A percentile compares a stretch with the other conserved stretches of the same genome.
Evolutionary conservation across 1,140 invertebrate species (phyloP).

Genomic region (Drosophila kepulauana): DNA sequence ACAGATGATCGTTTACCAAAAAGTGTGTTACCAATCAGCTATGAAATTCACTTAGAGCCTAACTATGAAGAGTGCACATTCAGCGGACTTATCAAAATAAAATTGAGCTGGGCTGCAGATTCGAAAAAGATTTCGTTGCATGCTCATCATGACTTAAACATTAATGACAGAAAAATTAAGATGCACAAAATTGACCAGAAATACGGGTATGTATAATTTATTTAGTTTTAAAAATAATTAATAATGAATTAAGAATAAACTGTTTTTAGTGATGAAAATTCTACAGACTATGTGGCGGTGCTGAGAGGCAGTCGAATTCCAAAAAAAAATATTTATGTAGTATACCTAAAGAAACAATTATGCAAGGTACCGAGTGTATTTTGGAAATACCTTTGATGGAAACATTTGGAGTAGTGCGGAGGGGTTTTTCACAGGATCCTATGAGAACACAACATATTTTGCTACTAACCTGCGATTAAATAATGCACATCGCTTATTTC

Average conservation of each 20-base stretch:
- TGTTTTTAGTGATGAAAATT: constrained; percentile 21
- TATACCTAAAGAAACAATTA: constrained; percentile 86
- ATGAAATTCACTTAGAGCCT: constrained; percentile 88
- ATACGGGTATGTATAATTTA: constrained; percentile 68
- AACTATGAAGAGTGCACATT: constrained; percentile 87
- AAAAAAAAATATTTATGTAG: constrained; percentile 86
- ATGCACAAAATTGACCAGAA: constrained; percentile 42
- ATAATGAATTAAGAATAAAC: too few relatives aligned
- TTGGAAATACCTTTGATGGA: constrained; percentile 87
- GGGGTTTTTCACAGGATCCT: constrained; percentile 88
- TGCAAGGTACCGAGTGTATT: constrained; percentile 85
- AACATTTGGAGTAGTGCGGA: constrained; percentile 86
- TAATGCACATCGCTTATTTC: constrained; percentile 93
- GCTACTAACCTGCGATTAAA: constrained; percentile 93
- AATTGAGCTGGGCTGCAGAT: constrained; percentile 86
- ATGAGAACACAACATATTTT: constrained; percentile 86
- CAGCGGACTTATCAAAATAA: constrained; percentile 87
- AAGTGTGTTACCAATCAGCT: constrained; percentile 87
- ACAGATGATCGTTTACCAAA: constrained; percentile 87
- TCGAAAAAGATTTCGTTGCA: constrained; percentile 88
- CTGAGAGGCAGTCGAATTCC: constrained; percentile 80
- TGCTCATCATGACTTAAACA: constrained; percentile 87
- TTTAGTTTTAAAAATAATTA: too few relatives aligned
- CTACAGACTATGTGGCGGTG: constrained; percentile 36
- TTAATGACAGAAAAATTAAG: constrained; percentile 85